Percentiles rank a stretch among this genome's conserved stretches.
Conservation (phyloP, 2,888 invertebrate species). For the Aradus depressus region DNA sequence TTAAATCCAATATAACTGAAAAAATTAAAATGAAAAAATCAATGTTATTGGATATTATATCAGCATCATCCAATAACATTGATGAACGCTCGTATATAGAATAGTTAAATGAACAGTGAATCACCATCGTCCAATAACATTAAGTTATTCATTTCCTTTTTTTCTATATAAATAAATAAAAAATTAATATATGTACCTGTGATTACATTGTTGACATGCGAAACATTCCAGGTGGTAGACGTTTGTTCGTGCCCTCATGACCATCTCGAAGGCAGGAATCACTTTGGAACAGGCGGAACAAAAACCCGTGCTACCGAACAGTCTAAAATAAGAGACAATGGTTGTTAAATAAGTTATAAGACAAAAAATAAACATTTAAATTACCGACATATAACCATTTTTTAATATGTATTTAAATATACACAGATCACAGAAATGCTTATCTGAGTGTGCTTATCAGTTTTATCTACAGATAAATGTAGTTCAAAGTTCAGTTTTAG, state of each 20-base stretch:
- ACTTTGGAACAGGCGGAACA: constrained; percentile 95
- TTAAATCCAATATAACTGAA: no score
- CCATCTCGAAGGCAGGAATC: constrained; percentile 97
- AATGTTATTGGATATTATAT: no score
- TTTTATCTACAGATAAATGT: no score
- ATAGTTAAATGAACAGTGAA: no score
- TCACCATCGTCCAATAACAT: no score
- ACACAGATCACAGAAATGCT: no score
- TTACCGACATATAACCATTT: neutral
- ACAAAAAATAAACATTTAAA: neutral
- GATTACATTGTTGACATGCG: constrained; percentile 95
- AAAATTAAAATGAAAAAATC: no score
- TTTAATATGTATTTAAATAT: neutral
- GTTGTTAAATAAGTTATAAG: neutral
- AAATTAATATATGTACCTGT: constrained; percentile 54
- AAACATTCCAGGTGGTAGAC: constrained; percentile 97
- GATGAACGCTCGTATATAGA: no score
- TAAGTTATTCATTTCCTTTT: no score
- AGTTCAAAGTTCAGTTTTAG: no score
- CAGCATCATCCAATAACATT: no score
- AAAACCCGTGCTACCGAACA: constrained; percentile 90
- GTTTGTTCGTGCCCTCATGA: constrained; percentile 91
- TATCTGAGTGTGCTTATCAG: no score
- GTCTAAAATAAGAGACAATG: constrained; percentile 45
- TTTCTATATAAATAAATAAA: neutral